Evolutionary conservation across 2,797 vertebrate species (phyloP), one percentile per base, ranked within the genome.

Genomic region (Epinephelus malabaricus): DNA sequence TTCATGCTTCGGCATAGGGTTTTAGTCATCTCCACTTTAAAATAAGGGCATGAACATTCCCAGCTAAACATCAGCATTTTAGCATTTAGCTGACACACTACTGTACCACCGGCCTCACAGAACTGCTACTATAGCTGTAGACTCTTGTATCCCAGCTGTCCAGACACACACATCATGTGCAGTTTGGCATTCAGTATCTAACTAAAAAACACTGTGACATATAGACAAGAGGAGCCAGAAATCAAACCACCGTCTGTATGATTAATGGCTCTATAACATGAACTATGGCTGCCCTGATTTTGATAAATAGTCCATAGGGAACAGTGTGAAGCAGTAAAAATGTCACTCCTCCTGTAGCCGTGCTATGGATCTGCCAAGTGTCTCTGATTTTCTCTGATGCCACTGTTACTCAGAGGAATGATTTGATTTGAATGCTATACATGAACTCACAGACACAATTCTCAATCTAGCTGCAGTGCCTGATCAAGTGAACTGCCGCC

Each of bases 371-470:
- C 78, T 71, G 46, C 45, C 27, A n/a, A 84, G 45, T 63, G 70
- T 71, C 53, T 65, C 73, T 66, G 77, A 81, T 70, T 69, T 63
- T 43, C 53, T 66, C 65, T 86, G 82, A 84, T 55, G 27, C 27
- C 54, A 34, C 50, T 78, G 45, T 45, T 66, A 64, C 34, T 61
- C 19, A 30, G 19, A 54, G 21, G 66, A 62, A 74, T 69, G 0
- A 55, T 73, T 2, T 15, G 4, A 56, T 77, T 50, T 59, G 27
- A 78, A 76, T 45, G 46, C 9, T 18, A 14, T 4, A 21, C 27
- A 40, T 72, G 43, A 77, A 56, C 63, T 69, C 51, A 66, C 25
- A 46, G 30, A 70, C 1, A 38, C 4, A 8, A 64, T 51, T 69
- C 21, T 58, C 54, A 13, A 38, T 76, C 50, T 21, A 13, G 46